Percentiles rank a stretch among this genome's conserved stretches.
These are phyloP conservation scores for Chondrilla cf. caribensis DNA, from an alignment of 37 sponge, comb jelly and placozoan species.

Conservation along the genomic window DNA sequence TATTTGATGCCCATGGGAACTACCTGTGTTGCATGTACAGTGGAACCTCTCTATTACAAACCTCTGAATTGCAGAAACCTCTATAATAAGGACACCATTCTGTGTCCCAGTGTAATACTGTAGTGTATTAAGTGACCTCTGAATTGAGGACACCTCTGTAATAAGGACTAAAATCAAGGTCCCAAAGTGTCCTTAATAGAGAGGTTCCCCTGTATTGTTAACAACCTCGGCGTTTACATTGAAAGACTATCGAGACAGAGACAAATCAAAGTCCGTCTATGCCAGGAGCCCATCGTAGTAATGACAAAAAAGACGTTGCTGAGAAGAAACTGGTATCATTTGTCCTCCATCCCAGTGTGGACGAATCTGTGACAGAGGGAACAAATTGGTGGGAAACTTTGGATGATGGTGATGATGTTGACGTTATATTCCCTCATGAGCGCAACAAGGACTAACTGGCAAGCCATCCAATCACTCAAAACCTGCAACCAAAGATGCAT, in stretches of 20 bases:
- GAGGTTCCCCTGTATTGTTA: slow-evolving; percentile 17
- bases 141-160: too few species aligned
- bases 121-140: too few species aligned
- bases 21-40: slow-evolving; percentile 27
- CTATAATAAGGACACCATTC: too few species aligned
- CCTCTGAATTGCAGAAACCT: too few species aligned
- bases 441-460: slow-evolving; percentile 19
- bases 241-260: slow-evolving; percentile 36
- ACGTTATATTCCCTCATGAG: slow-evolving; percentile 28
- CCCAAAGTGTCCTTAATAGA: too few species aligned
- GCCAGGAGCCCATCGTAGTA: slow-evolving; percentile 15
- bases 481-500: slow-evolving; percentile 7
- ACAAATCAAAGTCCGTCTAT: slow-evolving; percentile 27
- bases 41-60: too few species aligned
- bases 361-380: slow-evolving; percentile 32
- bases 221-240: slow-evolving; percentile 17
- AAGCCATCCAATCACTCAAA: slow-evolving; percentile 31
- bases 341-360: slow-evolving; percentile 71
- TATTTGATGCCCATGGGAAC: slow-evolving; percentile 26
- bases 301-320: slow-evolving; percentile 29
- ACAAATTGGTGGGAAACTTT: slow-evolving; percentile 23
- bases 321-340: slow-evolving; percentile 13
- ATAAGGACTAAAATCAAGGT: too few species aligned
- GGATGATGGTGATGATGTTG: slow-evolving; percentile 48
- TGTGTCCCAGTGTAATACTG: too few species aligned